Base-by-base conservation (phyloP, 1,140 invertebrate genomes). In the Papilio polytes region DNA sequence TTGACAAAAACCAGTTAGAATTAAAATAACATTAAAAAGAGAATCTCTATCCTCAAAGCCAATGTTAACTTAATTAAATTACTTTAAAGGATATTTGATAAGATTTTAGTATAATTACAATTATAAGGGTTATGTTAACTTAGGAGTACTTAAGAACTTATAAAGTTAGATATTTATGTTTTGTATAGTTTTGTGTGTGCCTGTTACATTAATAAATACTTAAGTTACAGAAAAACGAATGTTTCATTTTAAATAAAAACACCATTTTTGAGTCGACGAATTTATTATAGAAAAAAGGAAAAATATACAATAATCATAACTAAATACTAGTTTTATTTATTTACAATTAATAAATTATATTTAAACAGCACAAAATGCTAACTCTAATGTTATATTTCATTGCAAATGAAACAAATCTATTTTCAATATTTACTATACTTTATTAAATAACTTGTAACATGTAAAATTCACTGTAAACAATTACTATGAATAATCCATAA, bases 141-240 rank as follows among this genome's bases (percentile, higher is more conserved):
- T 7, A 31, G 13, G 22, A 70, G 3, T n/a, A 59, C 31, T 53
- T 76, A 78, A 59, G 26, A 31, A 12, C 12, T 26, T 26, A 63
- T 26, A 63, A 18, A 7, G 12, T 36, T 78, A 78, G 44, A 53
- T 78, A 78, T 56, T 59, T 78, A 78, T 78, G 18, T 78, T 78
- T 56, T 78, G 53, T 56, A 78, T 78, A 78, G 51, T 78, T 78
- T 59, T 59, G 51, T 15, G n/a, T 53, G 74, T 76, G 74, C 51
- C 18, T 77, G 26, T 56, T 78, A 53, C 51, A 56, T n/a, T 78
- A 78, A 78, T 78, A 78, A 78, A 78, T 78, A 56, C 18, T 56
- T 36, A 59, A 31, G 13, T 56, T 77, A 18, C 15, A n/a, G n/a
- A 7, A 26, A 18, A 18, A 12, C 31, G n/a, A 2, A 41, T 20